Evolutionary conservation across 1,140 invertebrate genomes (phyloP), one percentile per base, ranked within the genome.

Genomic region (Stegodyphus mimosarum): DNA sequence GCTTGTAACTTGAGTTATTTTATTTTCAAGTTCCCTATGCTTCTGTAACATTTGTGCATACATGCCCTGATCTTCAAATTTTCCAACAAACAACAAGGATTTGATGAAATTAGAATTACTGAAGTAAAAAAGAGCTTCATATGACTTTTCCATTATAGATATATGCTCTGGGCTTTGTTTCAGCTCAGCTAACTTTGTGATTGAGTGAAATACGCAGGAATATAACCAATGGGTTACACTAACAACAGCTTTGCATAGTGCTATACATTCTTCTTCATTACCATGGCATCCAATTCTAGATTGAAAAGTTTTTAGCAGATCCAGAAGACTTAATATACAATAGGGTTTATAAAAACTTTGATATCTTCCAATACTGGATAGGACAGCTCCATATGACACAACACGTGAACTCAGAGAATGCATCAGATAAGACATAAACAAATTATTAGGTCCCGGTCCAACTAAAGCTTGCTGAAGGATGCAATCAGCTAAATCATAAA

Each of bases 401-500:
- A 93, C 93, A 90, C 94, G 95, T 48, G 96, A 95, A 88, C 95
- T 95, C 52, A 98, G 90, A 6, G 95, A 97, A 91, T 99, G 96
- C 90, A 95, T 96, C 52, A 99, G 92, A 91, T 98, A 99, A 18
- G 95, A 96, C 86, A 99, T 91, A 51, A 98, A 95, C 87, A 98
- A 90, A 89, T 95, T 93, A 91, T 98, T 98, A 5, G 96, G 96
- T 52, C 95, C 95, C 67, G 95, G 95, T 83, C 96, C 97, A 75
- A 97, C 95, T 86, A 98, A 92, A 0, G 96, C 96, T 91, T 98
- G 96, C 89, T 97, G 95, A 50, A 98, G 91, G 87, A 98, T 95
- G 90, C 96, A 96, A 90, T 98, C 96, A 66, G 96, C 95, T 86
- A 98, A 91, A 91, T 97, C 96, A 90, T 97, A 96, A 1, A 96